These are phyloP conservation scores for Lamellibrachia luymesi DNA, from an alignment of 1,140 invertebrate genomes.

Conservation along the genomic window DNA sequence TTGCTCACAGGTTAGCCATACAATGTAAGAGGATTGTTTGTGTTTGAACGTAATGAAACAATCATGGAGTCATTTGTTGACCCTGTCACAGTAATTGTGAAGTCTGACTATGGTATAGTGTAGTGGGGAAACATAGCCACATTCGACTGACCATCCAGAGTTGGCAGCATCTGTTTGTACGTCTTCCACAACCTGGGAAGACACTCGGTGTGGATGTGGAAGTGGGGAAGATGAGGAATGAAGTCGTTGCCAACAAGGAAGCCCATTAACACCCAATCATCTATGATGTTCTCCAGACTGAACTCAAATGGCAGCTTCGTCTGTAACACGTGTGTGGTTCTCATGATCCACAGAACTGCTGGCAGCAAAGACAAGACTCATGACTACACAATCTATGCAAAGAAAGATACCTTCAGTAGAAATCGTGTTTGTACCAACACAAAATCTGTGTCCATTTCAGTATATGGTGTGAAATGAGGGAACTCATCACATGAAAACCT, in stretches of 20 bases:
- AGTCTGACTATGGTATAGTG: neutral
- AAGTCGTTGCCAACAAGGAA: conserved; percentile 98
- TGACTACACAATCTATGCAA: no score
- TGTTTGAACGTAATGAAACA: neutral
- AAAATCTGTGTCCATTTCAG: no score
- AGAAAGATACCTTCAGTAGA: no score
- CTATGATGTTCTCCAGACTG: conserved; percentile 78
- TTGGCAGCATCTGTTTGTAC: conserved; percentile 84
- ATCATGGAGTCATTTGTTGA: neutral
- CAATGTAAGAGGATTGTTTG: no score
- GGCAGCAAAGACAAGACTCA: no score
- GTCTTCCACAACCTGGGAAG: conserved; percentile 81
- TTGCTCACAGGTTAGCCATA: no score
- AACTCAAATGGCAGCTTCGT: conserved; percentile 68
- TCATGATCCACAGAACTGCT: no score
- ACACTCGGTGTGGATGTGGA: conserved; percentile 89
- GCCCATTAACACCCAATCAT: conserved; percentile 85
- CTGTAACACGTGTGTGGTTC: conserved; percentile 29
- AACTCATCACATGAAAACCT: no score
- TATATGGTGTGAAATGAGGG: no score
- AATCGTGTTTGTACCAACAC: no score
- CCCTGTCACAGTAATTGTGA: neutral
- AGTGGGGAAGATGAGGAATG: conserved; percentile 88
- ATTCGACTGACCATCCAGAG: conserved; percentile 70
- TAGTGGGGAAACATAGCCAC: conserved; percentile 27